These are phyloP conservation scores for Centropristis striata DNA, from an alignment of 2,113 vertebrate genomes.

Conservation along the genomic window DNA sequence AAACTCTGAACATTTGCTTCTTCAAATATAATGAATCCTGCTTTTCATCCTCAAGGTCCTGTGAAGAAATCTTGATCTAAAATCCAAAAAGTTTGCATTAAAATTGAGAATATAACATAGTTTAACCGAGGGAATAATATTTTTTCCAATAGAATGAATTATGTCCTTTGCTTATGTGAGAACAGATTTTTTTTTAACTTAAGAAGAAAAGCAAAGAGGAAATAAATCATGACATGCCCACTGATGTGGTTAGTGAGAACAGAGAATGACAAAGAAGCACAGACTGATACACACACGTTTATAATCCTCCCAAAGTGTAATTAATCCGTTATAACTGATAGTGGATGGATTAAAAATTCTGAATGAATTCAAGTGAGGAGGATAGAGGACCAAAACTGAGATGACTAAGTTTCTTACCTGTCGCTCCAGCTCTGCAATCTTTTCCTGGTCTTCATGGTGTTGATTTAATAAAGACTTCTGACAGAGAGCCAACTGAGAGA, in stretches of 20 bases:
- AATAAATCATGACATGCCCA: not conserved
- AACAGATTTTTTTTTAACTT: not conserved
- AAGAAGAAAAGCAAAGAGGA: not conserved
- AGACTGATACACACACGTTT: not conserved
- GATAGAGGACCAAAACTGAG: not conserved
- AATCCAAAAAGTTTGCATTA: conserved; percentile 22
- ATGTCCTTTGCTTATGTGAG: not conserved
- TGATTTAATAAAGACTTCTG: conserved; percentile 82
- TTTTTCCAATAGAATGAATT: not conserved
- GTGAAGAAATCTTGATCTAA: conserved; percentile 86
- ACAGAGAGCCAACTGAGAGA: conserved; percentile 83
- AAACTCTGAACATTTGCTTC: conserved; percentile 85
- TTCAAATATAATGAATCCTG: conserved; percentile 88
- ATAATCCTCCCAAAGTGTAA: not conserved
- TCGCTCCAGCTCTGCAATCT: conserved; percentile 85
- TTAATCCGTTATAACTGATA: not conserved
- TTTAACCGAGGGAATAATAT: too few species aligned
- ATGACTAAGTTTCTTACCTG: conserved; percentile 82
- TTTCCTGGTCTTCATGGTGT: conserved; percentile 82
- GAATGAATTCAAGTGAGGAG: not conserved
- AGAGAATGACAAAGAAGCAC: not conserved
- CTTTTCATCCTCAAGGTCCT: conserved; percentile 90
- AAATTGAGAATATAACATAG: not conserved
- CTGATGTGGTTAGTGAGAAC: not conserved
- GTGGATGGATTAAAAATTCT: not conserved